phyloP scores from a whole-genome alignment of 1,140 invertebrate species.

The Aleiodes sp. region DNA sequence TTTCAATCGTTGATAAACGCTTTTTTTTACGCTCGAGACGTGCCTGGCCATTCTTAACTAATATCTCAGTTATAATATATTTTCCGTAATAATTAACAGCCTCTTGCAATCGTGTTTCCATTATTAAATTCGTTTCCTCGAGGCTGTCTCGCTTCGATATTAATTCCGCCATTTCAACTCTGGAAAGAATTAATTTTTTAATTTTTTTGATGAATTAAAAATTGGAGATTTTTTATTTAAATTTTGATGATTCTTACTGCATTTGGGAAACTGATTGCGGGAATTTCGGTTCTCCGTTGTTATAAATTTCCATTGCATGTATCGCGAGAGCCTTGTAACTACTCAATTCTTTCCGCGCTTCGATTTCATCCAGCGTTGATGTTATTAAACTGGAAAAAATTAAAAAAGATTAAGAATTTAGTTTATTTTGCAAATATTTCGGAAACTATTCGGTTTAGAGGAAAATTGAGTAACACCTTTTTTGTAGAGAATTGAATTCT shows the following conservation, averaged over 20 bases:
- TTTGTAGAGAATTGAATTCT: too few relatives aligned
- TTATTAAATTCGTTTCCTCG: conserved; percentile 50
- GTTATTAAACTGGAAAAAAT: conserved; percentile 38
- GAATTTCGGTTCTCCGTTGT: conserved; percentile 46
- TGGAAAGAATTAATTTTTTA: conserved; percentile 33
- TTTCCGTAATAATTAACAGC: conserved; percentile 45
- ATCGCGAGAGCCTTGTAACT: conserved; percentile 39
- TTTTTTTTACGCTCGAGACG: conserved; percentile 45
- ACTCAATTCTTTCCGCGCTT: conserved; percentile 42
- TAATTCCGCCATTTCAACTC: conserved; percentile 50
- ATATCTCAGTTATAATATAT: conserved; percentile 45
- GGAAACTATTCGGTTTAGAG: not conserved
- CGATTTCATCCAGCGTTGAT: conserved; percentile 50
- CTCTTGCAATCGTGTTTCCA: conserved; percentile 48
- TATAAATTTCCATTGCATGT: conserved; percentile 47
- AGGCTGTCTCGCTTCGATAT: conserved; percentile 49
- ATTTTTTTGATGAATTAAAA: not conserved
- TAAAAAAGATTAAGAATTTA: too few relatives aligned
- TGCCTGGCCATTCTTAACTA: conserved; percentile 43
- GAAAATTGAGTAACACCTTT: too few relatives aligned
- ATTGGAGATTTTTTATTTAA: not conserved
- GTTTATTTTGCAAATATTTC: too few relatives aligned
- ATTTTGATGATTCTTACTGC: conserved; percentile 36
- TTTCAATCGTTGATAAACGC: conserved; percentile 49
- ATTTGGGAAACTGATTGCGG: conserved; percentile 40